Evolutionary conservation across 1,140 invertebrate species (phyloP), one percentile per base, ranked within the genome.

Genomic region (Ruditapes philippinarum): DNA sequence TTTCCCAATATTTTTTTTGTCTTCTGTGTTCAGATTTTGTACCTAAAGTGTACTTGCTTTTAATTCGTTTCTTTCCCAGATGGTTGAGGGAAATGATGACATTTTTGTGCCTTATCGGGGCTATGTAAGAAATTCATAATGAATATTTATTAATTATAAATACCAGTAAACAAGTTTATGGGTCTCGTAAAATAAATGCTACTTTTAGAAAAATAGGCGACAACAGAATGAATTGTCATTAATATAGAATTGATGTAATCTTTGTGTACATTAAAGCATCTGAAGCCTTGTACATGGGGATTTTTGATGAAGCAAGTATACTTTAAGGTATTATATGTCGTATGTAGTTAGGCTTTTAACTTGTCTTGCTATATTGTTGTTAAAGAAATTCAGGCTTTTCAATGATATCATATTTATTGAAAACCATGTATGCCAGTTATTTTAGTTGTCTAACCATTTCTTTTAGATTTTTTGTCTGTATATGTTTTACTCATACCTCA

Each of bases 41-140:
- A 78, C 84, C 84, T 62, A 86, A 86, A 86, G 84, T 86, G 84
- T 86, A 86, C 84, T 86, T 86, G 84, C 84, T 86, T 86, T 86
- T 86, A 45, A 42, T 54, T n/a, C 38, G 84, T 86, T 86, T 86
- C 84, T 86, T 86, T 86, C 84, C 84, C 84, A 86, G 84, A 86
- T 86, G 84, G 51, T 65, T 42, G 70, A 86, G 84, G 84, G 84
- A 86, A 86, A 86, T 86, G 84, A 86, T 86, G 84, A 86, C 84
- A 84, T 70, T 65, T 79, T n/a, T n/a, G n/a, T 78, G 45, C 54
- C 74, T 19, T 78, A 14, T 57, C 17, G 36, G 22, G 65, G 33
- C 31, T 70, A 9, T 28, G 1, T 70, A 5, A 28, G 11, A 70
- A 33, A 38, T 70, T 70, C 28, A 70, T n/a, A n/a, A n/a, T 70